These are phyloP conservation scores for Monopterus albus DNA, from an alignment of 2,113 vertebrate genomes.

Conservation along the genomic window DNA sequence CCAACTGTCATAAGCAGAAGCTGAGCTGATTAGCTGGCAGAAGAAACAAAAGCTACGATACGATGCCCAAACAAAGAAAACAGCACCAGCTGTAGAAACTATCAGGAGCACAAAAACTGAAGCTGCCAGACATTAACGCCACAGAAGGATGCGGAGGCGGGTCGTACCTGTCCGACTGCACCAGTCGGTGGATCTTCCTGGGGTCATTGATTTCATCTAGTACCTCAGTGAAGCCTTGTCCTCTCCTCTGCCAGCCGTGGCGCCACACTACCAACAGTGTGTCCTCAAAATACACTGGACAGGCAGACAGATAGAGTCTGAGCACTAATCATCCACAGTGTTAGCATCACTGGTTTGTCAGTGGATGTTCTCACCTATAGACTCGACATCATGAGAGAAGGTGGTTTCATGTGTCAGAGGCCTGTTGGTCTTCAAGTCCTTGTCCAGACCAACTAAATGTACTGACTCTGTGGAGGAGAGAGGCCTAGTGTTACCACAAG, in stretches of 20 bases:
- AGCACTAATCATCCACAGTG: background rate
- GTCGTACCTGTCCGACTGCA: slow-evolving; percentile 84
- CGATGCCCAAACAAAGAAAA: background rate
- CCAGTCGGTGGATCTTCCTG: slow-evolving; percentile 83
- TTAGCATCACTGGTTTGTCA: background rate
- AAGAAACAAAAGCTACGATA: no score
- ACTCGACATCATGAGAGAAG: slow-evolving; percentile 82
- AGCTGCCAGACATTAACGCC: background rate
- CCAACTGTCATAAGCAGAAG: background rate
- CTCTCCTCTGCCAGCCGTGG: slow-evolving; percentile 88
- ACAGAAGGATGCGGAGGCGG: accelerated
- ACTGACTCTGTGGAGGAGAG: slow-evolving; percentile 71
- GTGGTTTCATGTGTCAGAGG: slow-evolving; percentile 67
- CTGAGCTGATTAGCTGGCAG: background rate
- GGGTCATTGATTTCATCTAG: slow-evolving; percentile 83
- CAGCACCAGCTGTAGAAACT: background rate
- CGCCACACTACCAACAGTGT: slow-evolving; percentile 87
- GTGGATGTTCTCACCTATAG: slow-evolving; percentile 81
- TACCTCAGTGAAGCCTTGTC: slow-evolving; percentile 69
- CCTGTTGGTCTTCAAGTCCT: slow-evolving; percentile 70
- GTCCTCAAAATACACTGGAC: slow-evolving; percentile 83
- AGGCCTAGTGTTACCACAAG: no score
- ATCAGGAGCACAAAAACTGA: no score
- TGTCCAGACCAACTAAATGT: slow-evolving; percentile 83
- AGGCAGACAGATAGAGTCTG: slow-evolving; percentile 4